Conservation (phyloP, 1,140 invertebrate species). For the Drosophila lacteicornis region DNA sequence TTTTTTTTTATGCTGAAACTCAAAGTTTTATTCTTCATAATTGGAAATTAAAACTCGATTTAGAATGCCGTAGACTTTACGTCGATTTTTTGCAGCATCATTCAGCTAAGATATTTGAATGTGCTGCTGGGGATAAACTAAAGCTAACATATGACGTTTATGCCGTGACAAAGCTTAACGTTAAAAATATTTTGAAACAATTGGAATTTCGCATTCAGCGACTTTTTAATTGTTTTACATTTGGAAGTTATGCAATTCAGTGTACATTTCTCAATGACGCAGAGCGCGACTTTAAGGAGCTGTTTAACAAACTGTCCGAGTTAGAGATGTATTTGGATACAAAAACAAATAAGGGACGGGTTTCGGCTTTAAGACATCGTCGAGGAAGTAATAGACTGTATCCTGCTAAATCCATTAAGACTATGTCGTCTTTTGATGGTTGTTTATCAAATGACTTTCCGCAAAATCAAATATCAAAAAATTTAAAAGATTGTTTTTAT, state of each 20-base stretch:
- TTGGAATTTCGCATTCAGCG: constrained; percentile 74
- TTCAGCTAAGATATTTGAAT: constrained; percentile 68
- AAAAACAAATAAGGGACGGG: constrained; percentile 54
- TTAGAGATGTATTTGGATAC: constrained; percentile 69
- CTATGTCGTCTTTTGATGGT: background rate
- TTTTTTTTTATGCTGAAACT: constrained; percentile 62
- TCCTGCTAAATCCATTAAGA: background rate
- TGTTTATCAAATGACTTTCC: constrained; percentile 65
- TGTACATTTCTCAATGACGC: constrained; percentile 68
- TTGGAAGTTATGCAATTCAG: constrained; percentile 48
- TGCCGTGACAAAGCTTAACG: constrained; percentile 63
- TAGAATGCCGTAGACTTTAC: constrained; percentile 60
- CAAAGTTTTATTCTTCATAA: constrained; percentile 56
- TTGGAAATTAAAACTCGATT: constrained; percentile 59
- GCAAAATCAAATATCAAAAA: constrained; percentile 48
- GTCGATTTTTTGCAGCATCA: constrained; percentile 66
- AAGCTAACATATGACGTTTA: constrained; percentile 63
- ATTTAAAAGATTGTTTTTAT: constrained; percentile 62
- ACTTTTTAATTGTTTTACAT: constrained; percentile 73
- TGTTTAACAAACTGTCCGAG: constrained; percentile 63
- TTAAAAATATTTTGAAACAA: constrained; percentile 70
- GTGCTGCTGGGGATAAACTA: constrained; percentile 49
- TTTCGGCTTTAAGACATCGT: constrained; percentile 26
- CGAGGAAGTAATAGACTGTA: background rate
- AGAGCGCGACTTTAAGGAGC: constrained; percentile 60